These are phyloP conservation scores for Hydroisotoma schaefferi DNA, from an alignment of 2,888 invertebrate species.

Conservation along the genomic window DNA sequence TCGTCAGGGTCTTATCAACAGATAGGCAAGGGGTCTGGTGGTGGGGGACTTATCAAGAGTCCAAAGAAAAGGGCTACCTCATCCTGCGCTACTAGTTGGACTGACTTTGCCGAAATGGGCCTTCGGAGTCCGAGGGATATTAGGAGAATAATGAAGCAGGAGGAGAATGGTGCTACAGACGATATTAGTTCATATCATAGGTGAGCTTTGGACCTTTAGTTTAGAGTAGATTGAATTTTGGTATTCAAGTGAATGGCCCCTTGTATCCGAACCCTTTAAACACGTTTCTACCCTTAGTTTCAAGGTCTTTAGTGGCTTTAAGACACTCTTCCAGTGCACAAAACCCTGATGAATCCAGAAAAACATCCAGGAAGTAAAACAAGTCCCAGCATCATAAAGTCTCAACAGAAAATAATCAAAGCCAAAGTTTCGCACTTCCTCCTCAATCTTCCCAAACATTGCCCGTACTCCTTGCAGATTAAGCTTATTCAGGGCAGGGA, in stretches of 20 bases:
- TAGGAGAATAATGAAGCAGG: slow-evolving; percentile 53
- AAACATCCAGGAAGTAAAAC: too few species aligned
- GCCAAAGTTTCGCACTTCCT: too few species aligned
- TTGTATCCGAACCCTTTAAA: neutral
- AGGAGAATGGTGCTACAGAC: slow-evolving; percentile 45
- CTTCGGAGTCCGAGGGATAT: slow-evolving; percentile 56
- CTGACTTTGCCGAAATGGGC: slow-evolving; percentile 55
- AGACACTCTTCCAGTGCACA: too few species aligned
- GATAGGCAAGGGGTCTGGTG: slow-evolving; percentile 5
- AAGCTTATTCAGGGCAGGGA: too few species aligned
- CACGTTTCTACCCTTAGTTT: neutral
- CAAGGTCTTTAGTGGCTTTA: neutral
- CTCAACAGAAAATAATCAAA: too few species aligned
- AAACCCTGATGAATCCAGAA: too few species aligned
- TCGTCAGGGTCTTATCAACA: slow-evolving; percentile 36
- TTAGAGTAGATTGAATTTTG: too few species aligned
- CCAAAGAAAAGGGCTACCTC: slow-evolving; percentile 56
- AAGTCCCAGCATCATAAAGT: too few species aligned
- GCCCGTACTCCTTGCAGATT: too few species aligned
- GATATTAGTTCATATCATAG: slow-evolving; percentile 50
- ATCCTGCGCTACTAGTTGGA: slow-evolving; percentile 55
- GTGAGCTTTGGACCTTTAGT: too few species aligned
- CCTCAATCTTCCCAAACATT: too few species aligned
- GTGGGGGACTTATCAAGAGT: neutral
- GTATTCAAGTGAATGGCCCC: too few species aligned